Base-by-base conservation (phyloP, 1,140 invertebrate genomes). In the Amyelois transitella region DNA sequence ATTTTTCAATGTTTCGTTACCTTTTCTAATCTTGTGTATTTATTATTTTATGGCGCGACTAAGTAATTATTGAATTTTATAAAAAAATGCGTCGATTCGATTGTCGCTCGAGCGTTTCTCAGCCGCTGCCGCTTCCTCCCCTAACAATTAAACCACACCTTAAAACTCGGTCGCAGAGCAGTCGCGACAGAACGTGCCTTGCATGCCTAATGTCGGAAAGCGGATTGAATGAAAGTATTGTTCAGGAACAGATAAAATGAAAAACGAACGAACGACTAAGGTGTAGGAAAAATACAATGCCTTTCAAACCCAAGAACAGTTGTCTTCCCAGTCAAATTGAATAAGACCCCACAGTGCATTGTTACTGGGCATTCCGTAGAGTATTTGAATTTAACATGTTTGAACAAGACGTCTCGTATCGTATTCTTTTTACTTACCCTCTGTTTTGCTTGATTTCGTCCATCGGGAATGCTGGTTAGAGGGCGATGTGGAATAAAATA, bases 261-360 rank as follows among this genome's bases (percentile, higher is more conserved):
- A 72, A 68, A 74, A 75, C 62, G 61, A 69, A 71, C 66, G 25
- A 38, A 64, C 14, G 61, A 57, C 64, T 60, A 64, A 69, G 68
- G 64, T 74, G 68, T 68, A 72, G 50, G 66, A 64, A 60, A 73
- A 66, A 71, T 59, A 80, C 77, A 83, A 82, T 77, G 73, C 71
- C 65, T 80, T 78, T 80, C 73, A 81, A 72, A 72, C 63, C 71
- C 67, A 73, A 75, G 72, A 81, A 80, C 74, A 80, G 77, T 76
- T 76, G 76, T 85, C 73, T 77, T 75, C 59, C 67, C 75, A 76
- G 74, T 75, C 70, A 85, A 81, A 81, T 82, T 82, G 81, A 82
- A 80, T 85, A 81, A 85, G 77, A 81, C 81, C 72, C 68, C 62
- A 66, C 63, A 64, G 72, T 68, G 73, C 75, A 74, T 74, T 80